Percentiles rank a stretch among this genome's conserved stretches.
These are phyloP conservation scores for Coccyzus lansbergi DNA, from an alignment of 2,797 vertebrate species.

Conservation along the genomic window DNA sequence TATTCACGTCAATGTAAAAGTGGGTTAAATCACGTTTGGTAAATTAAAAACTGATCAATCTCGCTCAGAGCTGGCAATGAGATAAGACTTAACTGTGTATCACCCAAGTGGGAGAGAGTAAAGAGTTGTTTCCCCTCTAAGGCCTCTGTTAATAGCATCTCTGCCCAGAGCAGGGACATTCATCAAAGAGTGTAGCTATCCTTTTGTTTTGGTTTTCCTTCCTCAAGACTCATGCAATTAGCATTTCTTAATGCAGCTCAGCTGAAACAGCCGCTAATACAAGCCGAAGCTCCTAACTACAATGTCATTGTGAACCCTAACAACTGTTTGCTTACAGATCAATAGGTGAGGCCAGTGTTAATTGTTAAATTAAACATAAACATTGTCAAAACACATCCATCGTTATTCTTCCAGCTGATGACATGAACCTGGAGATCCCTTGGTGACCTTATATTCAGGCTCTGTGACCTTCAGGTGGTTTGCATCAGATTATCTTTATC, in stretches of 20 bases:
- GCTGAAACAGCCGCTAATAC: constrained; percentile 19
- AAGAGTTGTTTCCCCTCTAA: not conserved
- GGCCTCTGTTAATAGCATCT: not conserved
- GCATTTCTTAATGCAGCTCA: constrained; percentile 48
- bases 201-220: constrained; percentile 43
- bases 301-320: constrained; percentile 44
- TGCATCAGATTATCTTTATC: constrained; percentile 40
- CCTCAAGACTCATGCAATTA: constrained; percentile 39
- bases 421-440: constrained; percentile 25
- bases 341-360: constrained; percentile 68
- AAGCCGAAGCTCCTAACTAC: constrained; percentile 43
- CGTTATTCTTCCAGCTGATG: constrained; percentile 40
- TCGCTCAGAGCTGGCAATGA: not conserved
- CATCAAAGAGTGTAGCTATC: not conserved
- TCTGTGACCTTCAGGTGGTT: constrained; percentile 63
- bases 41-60: constrained; percentile 25
- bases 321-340: constrained; percentile 69
- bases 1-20: not conserved
- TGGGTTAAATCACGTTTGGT: not conserved
- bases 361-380: constrained; percentile 67
- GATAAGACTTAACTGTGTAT: not conserved
- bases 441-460: constrained; percentile 59
- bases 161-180: not conserved
- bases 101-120: not conserved
- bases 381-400: constrained; percentile 60